Base-by-base conservation (phyloP, 2,888 invertebrate species). In the Myathropa florea region DNA sequence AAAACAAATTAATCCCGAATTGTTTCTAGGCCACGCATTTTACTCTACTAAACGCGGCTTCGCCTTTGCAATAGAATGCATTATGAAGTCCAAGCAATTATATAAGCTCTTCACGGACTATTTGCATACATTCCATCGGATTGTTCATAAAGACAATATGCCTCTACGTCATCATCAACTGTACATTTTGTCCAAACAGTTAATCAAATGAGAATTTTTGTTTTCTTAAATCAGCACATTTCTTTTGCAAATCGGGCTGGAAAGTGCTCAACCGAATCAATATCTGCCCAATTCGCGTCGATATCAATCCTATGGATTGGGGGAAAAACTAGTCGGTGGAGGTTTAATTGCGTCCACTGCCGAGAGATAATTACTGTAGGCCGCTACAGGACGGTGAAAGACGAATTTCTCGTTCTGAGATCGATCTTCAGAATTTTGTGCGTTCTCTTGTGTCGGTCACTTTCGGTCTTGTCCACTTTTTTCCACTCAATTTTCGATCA, bases 271-370 rank as follows among this genome's bases (percentile, higher is more conserved):
- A 73, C 33, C 71, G 61, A 83, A 86, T 83, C 83, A 63, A 86
- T 86, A 86, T 78, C 86, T 86, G 67, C 77, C 82, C 81, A 85
- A 85, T 81, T 86, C 78, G 57, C 64, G 81, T 82, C 78, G 88
- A 79, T 83, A 83, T 83, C 86, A 86, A 83, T 87, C 79, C 75
- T 76, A 87, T 68, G 67, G 39, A 21, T 64, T 72, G 57, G 26
- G 55, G 53, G 88, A 86, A 88, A 89, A 89, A 89, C 89, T 89
- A 89, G 89, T 88, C 88, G 71, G 75, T 67, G 84, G 83, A 86
- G 83, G 85, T 89, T 89, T 89, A 89, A 88, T 89, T 89, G 88
- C 89, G 88, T 89, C 89, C 89, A 87, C 75, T 76, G 89, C 84
- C 82, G 87, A 88, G 89, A 76, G 87, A 89, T 89, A 89, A 89